Evolutionary conservation across 2,888 invertebrate species (phyloP).

Genomic region (Drosophila formosana): DNA sequence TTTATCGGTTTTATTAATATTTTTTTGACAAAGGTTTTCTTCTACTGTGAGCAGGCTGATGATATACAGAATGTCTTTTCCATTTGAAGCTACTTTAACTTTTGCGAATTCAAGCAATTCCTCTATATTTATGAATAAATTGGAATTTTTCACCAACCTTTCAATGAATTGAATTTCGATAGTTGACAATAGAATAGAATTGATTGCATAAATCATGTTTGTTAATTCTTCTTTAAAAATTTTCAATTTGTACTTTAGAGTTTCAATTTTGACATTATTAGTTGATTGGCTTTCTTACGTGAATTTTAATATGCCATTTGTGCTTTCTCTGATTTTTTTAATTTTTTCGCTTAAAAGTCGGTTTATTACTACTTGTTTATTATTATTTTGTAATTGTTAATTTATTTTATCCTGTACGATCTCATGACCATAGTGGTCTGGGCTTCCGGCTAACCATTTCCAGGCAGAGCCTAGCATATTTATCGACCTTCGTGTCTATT

Average conservation of each 20-base stretch:
- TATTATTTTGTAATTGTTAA: constrained; percentile 3
- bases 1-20: too few species aligned
- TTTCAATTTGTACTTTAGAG: background rate
- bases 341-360: background rate
- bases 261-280: background rate
- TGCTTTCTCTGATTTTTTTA: background rate
- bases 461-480: constrained; percentile 3
- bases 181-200: background rate
- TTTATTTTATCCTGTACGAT: background rate
- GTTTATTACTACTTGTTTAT: too few species aligned
- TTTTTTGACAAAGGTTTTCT: too few species aligned
- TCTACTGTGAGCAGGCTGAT: too few species aligned
- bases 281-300: background rate
- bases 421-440: constrained; percentile 1
- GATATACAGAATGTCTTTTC: too few species aligned
- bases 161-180: background rate
- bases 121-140: too few species aligned
- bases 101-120: too few species aligned
- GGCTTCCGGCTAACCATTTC: constrained; percentile 5
- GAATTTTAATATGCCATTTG: background rate
- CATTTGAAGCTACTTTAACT: too few species aligned
- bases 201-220: constrained; percentile 1
- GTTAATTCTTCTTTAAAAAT: constrained; percentile 6
- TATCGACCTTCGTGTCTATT: background rate
- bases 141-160: too few species aligned